Evolutionary conservation across 2,113 vertebrate species (phyloP).

Genomic region (Clarias gariepinus): DNA sequence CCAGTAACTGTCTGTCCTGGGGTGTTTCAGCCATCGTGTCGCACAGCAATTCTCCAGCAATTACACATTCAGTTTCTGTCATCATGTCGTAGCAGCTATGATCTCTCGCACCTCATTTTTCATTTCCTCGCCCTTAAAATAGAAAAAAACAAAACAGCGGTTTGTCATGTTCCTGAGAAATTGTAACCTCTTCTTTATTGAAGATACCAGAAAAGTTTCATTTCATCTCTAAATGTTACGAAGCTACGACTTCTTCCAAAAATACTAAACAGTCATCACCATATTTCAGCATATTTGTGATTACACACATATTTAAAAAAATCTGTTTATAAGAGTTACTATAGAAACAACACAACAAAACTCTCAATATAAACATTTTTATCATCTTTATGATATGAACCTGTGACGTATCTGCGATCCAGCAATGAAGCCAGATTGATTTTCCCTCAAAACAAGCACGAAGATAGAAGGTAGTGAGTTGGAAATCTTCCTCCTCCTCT

Average conservation of each 20-base stretch:
- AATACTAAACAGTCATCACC: background rate
- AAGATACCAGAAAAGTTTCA: background rate
- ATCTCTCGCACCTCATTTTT: background rate
- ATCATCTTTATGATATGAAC: no score
- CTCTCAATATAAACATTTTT: no score
- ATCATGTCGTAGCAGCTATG: background rate
- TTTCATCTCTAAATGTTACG: background rate
- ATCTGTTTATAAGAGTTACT: background rate
- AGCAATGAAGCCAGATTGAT: background rate
- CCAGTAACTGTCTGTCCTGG: background rate
- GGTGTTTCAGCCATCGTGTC: background rate
- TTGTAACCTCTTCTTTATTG: background rate
- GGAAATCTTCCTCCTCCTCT: constrained; percentile 39
- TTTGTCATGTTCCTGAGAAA: background rate
- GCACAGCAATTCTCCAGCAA: background rate
- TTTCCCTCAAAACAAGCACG: background rate
- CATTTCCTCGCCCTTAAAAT: background rate
- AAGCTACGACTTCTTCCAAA: background rate
- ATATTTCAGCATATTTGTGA: background rate
- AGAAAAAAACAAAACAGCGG: background rate
- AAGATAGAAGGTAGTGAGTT: constrained; percentile 7
- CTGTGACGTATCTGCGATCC: background rate
- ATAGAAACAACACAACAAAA: background rate
- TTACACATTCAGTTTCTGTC: background rate
- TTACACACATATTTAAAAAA: background rate